Evolutionary conservation across 2,888 invertebrate species (phyloP), one percentile per base, ranked within the genome.

Genomic region (Scaptomyza reducta): DNA sequence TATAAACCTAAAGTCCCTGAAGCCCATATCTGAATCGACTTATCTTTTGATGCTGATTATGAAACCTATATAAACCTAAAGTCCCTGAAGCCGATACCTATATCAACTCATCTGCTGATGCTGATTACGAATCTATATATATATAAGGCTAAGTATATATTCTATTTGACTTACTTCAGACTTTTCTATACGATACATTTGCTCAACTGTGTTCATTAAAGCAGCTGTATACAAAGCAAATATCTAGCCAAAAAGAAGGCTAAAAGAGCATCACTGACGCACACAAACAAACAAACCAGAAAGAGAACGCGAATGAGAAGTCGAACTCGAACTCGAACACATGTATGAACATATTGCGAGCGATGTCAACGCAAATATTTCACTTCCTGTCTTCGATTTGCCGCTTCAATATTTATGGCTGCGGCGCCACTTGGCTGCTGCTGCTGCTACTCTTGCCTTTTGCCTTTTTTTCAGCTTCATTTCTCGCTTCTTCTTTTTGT

Each of bases 311-410:
- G 38, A 14, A 16, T 9, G 10, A 14, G 38, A 35, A 31, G 10
- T 3, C 10, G 31, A 31, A 31, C 31, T 0, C 1, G 33, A 40
- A 40, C 40, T 4, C 35, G 56, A 68, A 74, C 78, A 76, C 61
- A 77, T 66, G 63, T 77, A 74, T 50, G 59, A 66, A 74, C 70
- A 74, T 64, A 70, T 69, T 70, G 67, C 68, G 65, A 70, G 63
- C 69, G 54, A 66, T 87, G 85, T 85, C 82, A 85, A 81, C 71
- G 79, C 79, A 82, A 85, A 87, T 82, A 87, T 73, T 78, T 87
- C 76, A 85, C 82, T 82, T 82, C 88, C 82, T 87, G 88, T 70
- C 81, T 64, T 76, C 79, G 66, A 72, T 77, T 76, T 67, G 64
- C 50, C 50, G 62, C 77, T 72, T 60, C 64, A 72, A 69, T 72